phyloP scores from a whole-genome alignment of 1,140 invertebrate genomes.

The Zaprionus ornatus region DNA sequence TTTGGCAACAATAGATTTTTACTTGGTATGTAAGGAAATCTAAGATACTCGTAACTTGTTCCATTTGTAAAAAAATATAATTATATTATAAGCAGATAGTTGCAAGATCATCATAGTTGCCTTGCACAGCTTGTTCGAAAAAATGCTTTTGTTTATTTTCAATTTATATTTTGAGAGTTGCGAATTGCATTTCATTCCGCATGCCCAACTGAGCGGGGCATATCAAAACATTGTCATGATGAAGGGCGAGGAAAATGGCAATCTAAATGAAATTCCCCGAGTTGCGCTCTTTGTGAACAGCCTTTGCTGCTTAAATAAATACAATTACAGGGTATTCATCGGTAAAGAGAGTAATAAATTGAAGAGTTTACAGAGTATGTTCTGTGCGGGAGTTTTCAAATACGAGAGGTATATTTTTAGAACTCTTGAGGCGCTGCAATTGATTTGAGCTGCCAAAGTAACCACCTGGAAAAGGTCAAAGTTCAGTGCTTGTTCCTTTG shows the following conservation, averaged over 20 bases:
- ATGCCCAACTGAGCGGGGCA: neutral
- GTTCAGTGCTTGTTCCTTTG: neutral
- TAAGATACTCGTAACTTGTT: neutral
- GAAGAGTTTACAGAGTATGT: no score
- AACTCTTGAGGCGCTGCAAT: no score
- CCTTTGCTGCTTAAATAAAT: neutral
- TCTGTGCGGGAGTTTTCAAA: no score
- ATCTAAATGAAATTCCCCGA: neutral
- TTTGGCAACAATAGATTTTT: constrained; percentile 49
- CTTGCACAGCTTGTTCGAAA: neutral
- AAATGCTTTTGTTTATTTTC: constrained; percentile 45
- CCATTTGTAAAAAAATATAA: neutral
- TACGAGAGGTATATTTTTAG: no score
- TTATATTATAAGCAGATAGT: neutral
- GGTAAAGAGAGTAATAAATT: no score
- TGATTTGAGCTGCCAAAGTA: no score
- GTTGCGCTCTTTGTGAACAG: neutral
- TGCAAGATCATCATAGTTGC: neutral
- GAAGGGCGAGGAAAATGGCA: neutral
- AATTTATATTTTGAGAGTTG: constrained; percentile 31
- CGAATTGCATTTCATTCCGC: constrained; percentile 1
- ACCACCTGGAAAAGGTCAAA: no score
- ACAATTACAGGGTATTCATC: neutral
- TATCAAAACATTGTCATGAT: constrained; percentile 13
- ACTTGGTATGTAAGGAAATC: neutral